Evolutionary conservation across 2,888 invertebrate genomes (phyloP).

Genomic region (Lepidonotus clava): DNA sequence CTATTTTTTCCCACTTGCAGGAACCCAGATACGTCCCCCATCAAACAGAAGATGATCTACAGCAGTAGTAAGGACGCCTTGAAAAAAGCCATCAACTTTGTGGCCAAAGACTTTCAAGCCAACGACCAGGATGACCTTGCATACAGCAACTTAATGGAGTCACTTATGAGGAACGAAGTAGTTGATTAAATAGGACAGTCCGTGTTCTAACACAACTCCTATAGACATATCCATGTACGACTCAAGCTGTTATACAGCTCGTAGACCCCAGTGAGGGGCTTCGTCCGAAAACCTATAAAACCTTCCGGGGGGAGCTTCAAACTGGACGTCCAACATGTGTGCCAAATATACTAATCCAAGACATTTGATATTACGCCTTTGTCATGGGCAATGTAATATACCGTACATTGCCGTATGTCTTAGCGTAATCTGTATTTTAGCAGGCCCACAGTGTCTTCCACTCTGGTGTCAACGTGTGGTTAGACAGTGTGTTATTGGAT

Average conservation of each 20-base stretch:
- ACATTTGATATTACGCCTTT: not conserved
- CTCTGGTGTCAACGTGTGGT: not conserved
- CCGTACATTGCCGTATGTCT: not conserved
- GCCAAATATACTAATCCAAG: not conserved
- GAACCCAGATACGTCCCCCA: slow-evolving; percentile 97
- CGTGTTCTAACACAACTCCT: not conserved
- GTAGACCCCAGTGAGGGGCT: not conserved
- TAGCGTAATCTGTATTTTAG: not conserved
- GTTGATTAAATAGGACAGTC: not conserved
- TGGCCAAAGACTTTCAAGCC: slow-evolving; percentile 97
- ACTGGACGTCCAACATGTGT: slow-evolving; percentile 5
- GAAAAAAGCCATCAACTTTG: slow-evolving; percentile 97
- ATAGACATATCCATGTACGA: not conserved
- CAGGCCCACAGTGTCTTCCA: not conserved
- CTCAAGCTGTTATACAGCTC: not conserved
- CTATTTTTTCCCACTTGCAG: too few species aligned
- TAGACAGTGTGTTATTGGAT: too few species aligned
- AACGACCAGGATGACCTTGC: slow-evolving; percentile 92
- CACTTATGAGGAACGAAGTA: slow-evolving; percentile 40
- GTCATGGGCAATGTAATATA: not conserved
- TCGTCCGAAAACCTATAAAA: not conserved
- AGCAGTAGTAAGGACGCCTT: slow-evolving; percentile 97
- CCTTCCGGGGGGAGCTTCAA: not conserved
- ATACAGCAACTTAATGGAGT: slow-evolving; percentile 72
- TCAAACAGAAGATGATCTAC: slow-evolving; percentile 90